These are phyloP conservation scores for Muscina levida DNA, from an alignment of 2,888 invertebrate genomes.

Conservation along the genomic window DNA sequence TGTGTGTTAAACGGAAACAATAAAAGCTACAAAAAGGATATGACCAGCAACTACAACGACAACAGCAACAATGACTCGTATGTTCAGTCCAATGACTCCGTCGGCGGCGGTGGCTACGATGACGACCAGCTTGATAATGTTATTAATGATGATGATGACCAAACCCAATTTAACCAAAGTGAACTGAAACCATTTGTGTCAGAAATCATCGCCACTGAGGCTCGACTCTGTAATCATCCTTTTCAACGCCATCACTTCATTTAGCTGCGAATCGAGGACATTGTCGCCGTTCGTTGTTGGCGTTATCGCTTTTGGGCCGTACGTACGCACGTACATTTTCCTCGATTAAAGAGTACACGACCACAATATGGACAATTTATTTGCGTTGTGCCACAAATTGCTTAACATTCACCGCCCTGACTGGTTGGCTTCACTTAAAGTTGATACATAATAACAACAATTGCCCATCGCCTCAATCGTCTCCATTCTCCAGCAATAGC, in stretches of 20 bases:
- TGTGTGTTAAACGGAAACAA: constrained; percentile 63
- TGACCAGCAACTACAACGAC: constrained; percentile 41
- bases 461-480: constrained; percentile 41
- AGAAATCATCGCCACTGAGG: constrained; percentile 33
- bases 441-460: constrained; percentile 60
- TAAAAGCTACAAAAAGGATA: constrained; percentile 57
- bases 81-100: constrained; percentile 40
- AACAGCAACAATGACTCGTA: constrained; percentile 25
- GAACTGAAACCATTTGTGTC: constrained; percentile 36
- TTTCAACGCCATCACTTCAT: constrained; percentile 57
- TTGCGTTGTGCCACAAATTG: constrained; percentile 70
- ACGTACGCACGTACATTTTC: too few species aligned
- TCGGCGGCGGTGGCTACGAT: constrained; percentile 32
- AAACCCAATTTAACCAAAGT: constrained; percentile 41
- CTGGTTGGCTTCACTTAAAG: constrained; percentile 54
- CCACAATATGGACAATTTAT: constrained; percentile 73
- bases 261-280: constrained; percentile 57
- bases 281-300: constrained; percentile 45
- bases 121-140: constrained; percentile 26
- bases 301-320: constrained; percentile 65
- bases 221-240: constrained; percentile 52
- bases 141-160: constrained; percentile 45
- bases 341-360: constrained; percentile 72
- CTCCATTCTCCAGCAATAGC: constrained; percentile 24
- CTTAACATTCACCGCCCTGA: constrained; percentile 61